Percentiles rank a stretch among this genome's conserved stretches.
Conservation (phyloP, 2,113 vertebrate genomes). For the Petrocephalus microphthalmus region DNA sequence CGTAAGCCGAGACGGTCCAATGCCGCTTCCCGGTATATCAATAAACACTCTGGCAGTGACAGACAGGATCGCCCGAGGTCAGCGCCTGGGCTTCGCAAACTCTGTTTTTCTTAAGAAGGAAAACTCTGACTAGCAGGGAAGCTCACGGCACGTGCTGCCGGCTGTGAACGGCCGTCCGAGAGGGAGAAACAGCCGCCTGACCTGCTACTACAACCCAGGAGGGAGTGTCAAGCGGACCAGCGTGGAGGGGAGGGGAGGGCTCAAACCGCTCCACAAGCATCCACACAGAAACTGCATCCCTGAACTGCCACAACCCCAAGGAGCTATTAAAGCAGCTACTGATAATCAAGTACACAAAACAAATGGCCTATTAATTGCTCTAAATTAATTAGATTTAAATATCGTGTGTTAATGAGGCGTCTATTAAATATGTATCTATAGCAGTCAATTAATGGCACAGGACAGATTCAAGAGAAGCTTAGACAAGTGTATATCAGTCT, state of each 20-base stretch:
- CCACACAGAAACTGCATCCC: background rate
- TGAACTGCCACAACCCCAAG: background rate
- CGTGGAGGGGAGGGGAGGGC: background rate
- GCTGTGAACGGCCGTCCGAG: too few relatives aligned
- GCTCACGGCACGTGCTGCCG: too few relatives aligned
- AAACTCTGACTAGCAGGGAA: background rate
- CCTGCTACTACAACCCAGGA: background rate
- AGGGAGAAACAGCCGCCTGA: background rate
- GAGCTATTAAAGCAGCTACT: background rate
- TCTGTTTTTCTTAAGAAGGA: background rate
- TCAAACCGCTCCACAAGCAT: background rate
- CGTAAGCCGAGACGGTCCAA: background rate
- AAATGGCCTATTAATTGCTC: constrained; percentile 1
- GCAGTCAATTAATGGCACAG: background rate
- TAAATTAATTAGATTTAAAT: background rate
- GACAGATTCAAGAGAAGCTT: background rate
- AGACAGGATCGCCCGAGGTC: background rate
- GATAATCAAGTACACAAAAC: background rate
- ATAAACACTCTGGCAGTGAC: background rate
- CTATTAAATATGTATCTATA: background rate
- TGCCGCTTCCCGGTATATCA: background rate
- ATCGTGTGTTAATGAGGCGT: background rate
- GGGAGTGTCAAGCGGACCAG: too few relatives aligned
- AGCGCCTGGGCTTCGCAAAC: background rate
- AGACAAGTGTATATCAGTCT: background rate